Evolutionary conservation across 2,797 vertebrate genomes (phyloP).

Genomic region (Lagocephalus sceleratus): DNA sequence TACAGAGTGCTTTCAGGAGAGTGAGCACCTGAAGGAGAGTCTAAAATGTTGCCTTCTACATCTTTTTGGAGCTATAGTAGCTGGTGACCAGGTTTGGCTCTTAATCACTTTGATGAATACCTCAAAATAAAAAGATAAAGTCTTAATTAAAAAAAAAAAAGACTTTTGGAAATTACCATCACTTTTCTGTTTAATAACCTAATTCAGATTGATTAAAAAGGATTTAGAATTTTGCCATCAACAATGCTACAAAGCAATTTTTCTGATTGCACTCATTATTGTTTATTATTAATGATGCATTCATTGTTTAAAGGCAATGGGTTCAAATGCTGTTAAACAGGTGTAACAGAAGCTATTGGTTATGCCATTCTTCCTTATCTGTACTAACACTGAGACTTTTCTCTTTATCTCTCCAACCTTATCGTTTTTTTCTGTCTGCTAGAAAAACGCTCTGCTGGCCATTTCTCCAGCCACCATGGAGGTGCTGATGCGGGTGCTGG

Average conservation of each 20-base stretch:
- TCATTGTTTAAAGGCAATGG: neutral
- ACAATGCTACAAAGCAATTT: neutral
- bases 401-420: neutral
- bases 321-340: neutral
- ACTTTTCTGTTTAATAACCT: neutral
- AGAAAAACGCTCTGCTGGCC: conserved; percentile 93
- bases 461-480: conserved; percentile 98
- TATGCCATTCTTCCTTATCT: neutral
- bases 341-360: neutral
- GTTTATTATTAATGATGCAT: no score
- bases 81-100: conserved; percentile 87
- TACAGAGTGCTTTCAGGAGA: conserved; percentile 98
- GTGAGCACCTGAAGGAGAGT: conserved; percentile 96
- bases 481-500: conserved; percentile 89
- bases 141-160: no score
- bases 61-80: conserved; percentile 93
- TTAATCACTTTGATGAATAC: neutral
- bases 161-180: no score
- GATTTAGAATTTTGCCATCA: neutral
- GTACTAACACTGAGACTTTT: neutral
- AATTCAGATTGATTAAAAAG: neutral
- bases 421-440: conserved; percentile 15
- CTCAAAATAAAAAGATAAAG: neutral
- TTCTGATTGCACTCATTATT: neutral
- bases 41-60: conserved; percentile 95